phyloP scores from a whole-genome alignment of 2,888 invertebrate species.

The Scotopteryx bipunctaria region DNA sequence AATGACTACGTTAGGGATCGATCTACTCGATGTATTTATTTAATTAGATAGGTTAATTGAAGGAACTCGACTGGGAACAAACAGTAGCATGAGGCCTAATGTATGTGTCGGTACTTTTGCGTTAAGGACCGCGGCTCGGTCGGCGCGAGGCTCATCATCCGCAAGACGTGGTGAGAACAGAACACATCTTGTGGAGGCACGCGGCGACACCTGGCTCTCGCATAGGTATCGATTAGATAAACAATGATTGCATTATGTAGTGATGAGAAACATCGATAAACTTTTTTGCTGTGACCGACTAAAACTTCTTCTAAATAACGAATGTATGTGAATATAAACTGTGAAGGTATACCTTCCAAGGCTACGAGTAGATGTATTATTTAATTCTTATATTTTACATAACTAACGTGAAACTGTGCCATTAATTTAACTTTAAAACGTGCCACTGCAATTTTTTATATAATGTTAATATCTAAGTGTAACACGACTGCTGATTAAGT shows the following conservation, averaged over 20 bases:
- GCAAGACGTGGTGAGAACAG: conserved; percentile 45
- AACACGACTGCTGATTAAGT: conserved; percentile 80
- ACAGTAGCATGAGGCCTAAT: conserved; percentile 73
- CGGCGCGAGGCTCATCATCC: conserved; percentile 31
- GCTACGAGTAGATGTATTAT: conserved; percentile 61
- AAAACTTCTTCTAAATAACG: conserved; percentile 41
- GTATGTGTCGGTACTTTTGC: conserved; percentile 51
- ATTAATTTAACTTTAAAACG: conserved; percentile 80
- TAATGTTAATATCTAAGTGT: conserved; percentile 65
- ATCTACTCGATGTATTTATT: conserved; percentile 78
- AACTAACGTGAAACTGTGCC: conserved; percentile 84
- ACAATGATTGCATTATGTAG: conserved; percentile 49
- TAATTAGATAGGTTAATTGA: conserved; percentile 77
- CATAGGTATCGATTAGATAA: conserved; percentile 51
- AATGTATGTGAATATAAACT: conserved; percentile 37
- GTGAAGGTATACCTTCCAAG: conserved; percentile 55
- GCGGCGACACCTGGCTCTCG: conserved; percentile 42
- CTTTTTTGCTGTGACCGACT: conserved; percentile 27
- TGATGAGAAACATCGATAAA: conserved; percentile 42
- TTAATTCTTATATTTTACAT: conserved; percentile 72
- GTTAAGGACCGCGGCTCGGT: conserved; percentile 11
- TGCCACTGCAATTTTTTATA: conserved; percentile 78
- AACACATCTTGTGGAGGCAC: conserved; percentile 65
- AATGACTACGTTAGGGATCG: conserved; percentile 67
- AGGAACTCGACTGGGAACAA: conserved; percentile 79